Evolutionary conservation across 2,888 invertebrate species (phyloP), one percentile per base, ranked within the genome.

Genomic region (Thalpophila matura): DNA sequence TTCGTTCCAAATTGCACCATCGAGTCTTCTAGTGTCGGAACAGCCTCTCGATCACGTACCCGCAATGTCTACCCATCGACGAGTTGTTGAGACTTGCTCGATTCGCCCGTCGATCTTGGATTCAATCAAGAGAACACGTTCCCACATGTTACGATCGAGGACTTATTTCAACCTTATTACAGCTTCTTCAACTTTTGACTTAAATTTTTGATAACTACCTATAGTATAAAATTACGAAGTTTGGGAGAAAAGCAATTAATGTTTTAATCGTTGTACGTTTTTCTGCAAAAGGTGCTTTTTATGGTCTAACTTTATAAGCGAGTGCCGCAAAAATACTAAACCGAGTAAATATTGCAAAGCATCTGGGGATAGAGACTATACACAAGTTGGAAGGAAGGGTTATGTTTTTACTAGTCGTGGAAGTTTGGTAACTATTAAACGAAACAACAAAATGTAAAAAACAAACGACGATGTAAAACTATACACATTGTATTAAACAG

Each of bases 1-100:
- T 84, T 82, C 80, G 80, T 74, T 83, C 80, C 69, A 77, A 88
- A 89, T 89, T 85, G 83, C 83, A 78, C 81, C 81, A 80, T 85
- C 76, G 79, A 82, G 78, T 70, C 73, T 77, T 69, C 79, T 78
- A 82, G 81, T 77, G 80, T 67, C 78, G 60, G 75, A 78, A 74
- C 79, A 68, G 73, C 67, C 84, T 80, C 86, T 89, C 79, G 79
- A 84, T 84, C 89, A 89, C 89, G 89, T 89, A 81, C 73, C 72
- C 55, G 82, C 84, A 82, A 83, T 84, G 82, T 74, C 79, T 79
- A 81, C 74, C 77, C 76, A 75, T 81, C 68, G 71, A 73, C 66
- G 69, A 76, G 76, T 71, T 71, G 66, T 83, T 83, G 74, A 82
- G 76, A 73, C 75, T 72, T 72, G 74, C 77, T 76, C 69, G 56